Evolutionary conservation across 2,888 invertebrate species (phyloP).

Genomic region (Tipula vernalis): DNA sequence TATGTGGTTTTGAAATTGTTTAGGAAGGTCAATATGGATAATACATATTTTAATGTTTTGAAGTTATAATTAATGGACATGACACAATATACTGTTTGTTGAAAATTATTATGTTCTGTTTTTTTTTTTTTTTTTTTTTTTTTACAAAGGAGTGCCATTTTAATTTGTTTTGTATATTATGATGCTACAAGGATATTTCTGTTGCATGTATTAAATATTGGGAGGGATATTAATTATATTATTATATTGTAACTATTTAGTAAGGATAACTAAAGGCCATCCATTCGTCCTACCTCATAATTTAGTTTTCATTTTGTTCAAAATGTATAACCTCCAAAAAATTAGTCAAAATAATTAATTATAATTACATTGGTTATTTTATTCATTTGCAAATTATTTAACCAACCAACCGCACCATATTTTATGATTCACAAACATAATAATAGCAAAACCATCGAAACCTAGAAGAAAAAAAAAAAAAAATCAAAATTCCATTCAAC

Average conservation of each 20-base stretch:
- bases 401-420: too few relatives aligned
- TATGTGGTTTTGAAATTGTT: not conserved
- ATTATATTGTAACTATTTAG: too few relatives aligned
- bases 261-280: too few relatives aligned
- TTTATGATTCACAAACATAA: too few relatives aligned
- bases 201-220: not conserved
- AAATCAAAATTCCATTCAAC: not conserved
- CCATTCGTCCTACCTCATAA: too few relatives aligned
- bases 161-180: not conserved
- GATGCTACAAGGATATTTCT: not conserved
- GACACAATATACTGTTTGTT: not conserved
- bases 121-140: not conserved
- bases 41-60: not conserved
- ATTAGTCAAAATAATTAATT: too few relatives aligned
- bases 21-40: not conserved
- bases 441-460: too few relatives aligned
- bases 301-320: too few relatives aligned
- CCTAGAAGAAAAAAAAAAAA: too few relatives aligned
- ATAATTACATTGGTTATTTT: too few relatives aligned
- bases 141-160: not conserved
- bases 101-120: not conserved
- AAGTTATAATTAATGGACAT: not conserved
- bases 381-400: too few relatives aligned
- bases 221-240: not conserved
- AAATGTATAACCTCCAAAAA: too few relatives aligned